Evolutionary conservation across 2,888 invertebrate genomes (phyloP), one percentile per base, ranked within the genome.

Genomic region (Deilephila elpenor): DNA sequence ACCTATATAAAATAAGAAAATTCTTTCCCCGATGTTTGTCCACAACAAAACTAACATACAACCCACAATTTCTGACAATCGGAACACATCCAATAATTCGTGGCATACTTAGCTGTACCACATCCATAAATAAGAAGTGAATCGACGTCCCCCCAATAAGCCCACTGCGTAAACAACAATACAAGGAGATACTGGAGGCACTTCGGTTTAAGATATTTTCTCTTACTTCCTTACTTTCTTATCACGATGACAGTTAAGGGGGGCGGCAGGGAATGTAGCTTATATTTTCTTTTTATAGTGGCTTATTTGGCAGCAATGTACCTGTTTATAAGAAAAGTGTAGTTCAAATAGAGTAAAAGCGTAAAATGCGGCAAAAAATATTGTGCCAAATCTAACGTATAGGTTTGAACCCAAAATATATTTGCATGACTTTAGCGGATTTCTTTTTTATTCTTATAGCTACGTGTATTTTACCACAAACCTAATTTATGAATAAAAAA

Each of bases 131-230:
- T 67, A 67, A 51, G 67, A 67, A 25, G 25, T 29, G 67, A 67
- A 67, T 51, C 67, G 67, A 51, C 67, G 25, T 25, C 67, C 19
- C 51, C 20, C 20, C 32, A 17, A 56, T 56, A 62, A 29, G 61
- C 32, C 67, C 67, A 2, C 14, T 67, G 20, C 51, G 67, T 67
- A 67, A 67, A 67, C 67, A 67, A 51, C 67, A 51, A 67, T 67
- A 67, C 67, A n/a, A n/a, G 6, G 56, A 67, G 20, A 44, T 51
- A 67, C 44, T 37, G 20, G 44, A 67, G 51, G 20, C 14, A n/a
- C 44, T 67, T 20, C 5, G 51, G n/a, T 56, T 56, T 56, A n/a
- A n/a, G 56, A 56, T 17, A 56, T 67, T 51, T 25, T 2, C 44
- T 34, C 64, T 11, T n/a, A 44, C 11, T 64, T 44, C 67, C 29